Conservation (phyloP, 1,140 invertebrate genomes). For the Cherax destructor region DNA sequence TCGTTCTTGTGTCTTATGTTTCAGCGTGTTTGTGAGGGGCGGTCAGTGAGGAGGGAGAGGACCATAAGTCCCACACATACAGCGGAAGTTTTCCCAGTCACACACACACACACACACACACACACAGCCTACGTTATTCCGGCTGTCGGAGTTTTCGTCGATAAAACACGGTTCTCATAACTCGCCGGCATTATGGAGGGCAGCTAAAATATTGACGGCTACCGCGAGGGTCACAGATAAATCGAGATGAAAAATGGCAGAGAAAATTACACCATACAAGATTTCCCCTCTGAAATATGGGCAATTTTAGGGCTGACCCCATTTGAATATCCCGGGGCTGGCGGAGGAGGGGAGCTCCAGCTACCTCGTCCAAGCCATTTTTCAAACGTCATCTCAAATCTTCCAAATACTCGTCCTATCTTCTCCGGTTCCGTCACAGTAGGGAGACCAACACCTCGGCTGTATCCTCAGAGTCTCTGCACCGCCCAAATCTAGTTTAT, state of each 20-base stretch:
- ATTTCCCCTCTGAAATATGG: conserved; percentile 65
- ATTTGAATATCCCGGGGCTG: conserved; percentile 55
- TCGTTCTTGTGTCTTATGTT: not conserved
- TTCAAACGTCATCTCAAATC: conserved; percentile 48
- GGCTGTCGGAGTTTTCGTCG: conserved; percentile 41
- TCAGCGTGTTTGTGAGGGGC: not conserved
- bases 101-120: too few relatives aligned
- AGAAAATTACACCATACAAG: conserved; percentile 66
- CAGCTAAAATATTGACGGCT: conserved; percentile 60
- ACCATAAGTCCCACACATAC: too few relatives aligned
- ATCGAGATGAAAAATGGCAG: conserved; percentile 57
- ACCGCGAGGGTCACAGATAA: conserved; percentile 60
- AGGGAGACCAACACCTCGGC: not conserved
- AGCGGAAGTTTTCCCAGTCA: too few relatives aligned
- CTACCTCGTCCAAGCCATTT: not conserved
- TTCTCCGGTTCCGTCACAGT: not conserved
- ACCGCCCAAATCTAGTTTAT: not conserved
- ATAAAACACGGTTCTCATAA: conserved; percentile 65
- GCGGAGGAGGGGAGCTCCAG: not conserved
- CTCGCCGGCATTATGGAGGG: conserved; percentile 53
- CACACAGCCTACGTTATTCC: conserved; percentile 1
- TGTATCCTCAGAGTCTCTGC: not conserved
- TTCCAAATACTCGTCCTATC: conserved; percentile 14
- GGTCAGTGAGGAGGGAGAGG: too few relatives aligned
- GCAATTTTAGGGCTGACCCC: conserved; percentile 64